Conservation (phyloP, 2,113 vertebrate genomes). For the Centropus unirufus region DNA sequence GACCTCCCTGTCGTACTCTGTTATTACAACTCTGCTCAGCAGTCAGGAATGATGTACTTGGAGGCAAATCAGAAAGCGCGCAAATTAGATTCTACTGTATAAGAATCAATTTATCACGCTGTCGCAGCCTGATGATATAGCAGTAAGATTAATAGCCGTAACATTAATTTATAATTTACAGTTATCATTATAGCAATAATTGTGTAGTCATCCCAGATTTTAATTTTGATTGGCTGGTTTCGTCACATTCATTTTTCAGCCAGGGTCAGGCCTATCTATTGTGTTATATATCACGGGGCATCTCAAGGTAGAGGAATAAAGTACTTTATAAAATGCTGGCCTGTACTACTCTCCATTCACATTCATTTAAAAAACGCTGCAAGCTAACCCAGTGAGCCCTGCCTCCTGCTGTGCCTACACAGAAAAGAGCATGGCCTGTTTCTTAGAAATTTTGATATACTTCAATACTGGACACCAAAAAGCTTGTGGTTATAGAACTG, state of each 20-base stretch:
- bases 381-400: neutral
- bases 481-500: neutral
- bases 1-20: neutral
- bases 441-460: neutral
- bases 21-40: neutral
- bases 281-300: neutral
- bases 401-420: neutral
- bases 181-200: neutral
- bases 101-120: conserved; percentile 38
- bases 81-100: conserved; percentile 18
- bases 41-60: neutral
- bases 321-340: neutral
- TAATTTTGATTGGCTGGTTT: neutral
- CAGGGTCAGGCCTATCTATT: neutral
- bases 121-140: neutral
- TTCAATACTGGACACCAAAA: neutral
- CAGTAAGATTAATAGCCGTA: conserved; percentile 21
- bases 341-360: neutral
- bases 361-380: neutral
- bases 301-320: neutral
- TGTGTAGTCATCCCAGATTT: neutral
- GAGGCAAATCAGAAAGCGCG: neutral
- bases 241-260: neutral
- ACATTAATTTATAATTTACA: conserved; percentile 19
- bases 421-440: neutral